Evolutionary conservation across 2,113 vertebrate species (phyloP), one percentile per base, ranked within the genome.

Genomic region (Megaleporinus macrocephalus): DNA sequence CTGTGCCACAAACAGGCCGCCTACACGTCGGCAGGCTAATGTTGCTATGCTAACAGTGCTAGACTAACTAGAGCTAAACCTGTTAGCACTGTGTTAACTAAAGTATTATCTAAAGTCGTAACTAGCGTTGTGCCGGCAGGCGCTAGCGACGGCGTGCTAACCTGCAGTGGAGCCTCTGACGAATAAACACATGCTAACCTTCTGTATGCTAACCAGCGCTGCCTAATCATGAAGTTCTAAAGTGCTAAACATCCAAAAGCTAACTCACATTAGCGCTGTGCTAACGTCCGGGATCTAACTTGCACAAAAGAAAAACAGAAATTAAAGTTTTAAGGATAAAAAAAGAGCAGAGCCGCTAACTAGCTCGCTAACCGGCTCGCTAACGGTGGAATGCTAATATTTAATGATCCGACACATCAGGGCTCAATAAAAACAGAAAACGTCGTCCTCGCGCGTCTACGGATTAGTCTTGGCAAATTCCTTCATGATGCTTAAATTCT

Each of bases 21-120:
- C 16, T 63, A 36, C 24, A 49, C 10, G 13, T 44, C 62, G 1
- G 12, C 30, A 27, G 30, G 26, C 70, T 53, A 73, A 80, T 24
- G n/a, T 30, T 73, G 59, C 59, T 73, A 73, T 30, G 68, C 66
- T 61, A 80, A 80, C 69, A 73, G 41, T 73, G 78, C 41, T 80
- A 33, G 1, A 36, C 20, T 22, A 81, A 51, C 36, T 66, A 68
- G 61, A 36, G 30, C 36, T 72, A 79, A 55, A 44, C 51, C 80
- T n/a, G 63, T 53, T 73, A 74, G 29, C 61, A 16, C 41, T 78
- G 30, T 20, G 13, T 29, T 76, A 65, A 72, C 49, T 41, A 63
- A 65, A n/a, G 5, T 14, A 53, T 55, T 22, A n/a, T 57, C 53
- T 57, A n/a, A 20, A 20, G 18, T 3, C 7, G 22, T 22, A 22